phyloP scores from a whole-genome alignment of 2,888 invertebrate genomes.

The Trissoscelio sp. region DNA sequence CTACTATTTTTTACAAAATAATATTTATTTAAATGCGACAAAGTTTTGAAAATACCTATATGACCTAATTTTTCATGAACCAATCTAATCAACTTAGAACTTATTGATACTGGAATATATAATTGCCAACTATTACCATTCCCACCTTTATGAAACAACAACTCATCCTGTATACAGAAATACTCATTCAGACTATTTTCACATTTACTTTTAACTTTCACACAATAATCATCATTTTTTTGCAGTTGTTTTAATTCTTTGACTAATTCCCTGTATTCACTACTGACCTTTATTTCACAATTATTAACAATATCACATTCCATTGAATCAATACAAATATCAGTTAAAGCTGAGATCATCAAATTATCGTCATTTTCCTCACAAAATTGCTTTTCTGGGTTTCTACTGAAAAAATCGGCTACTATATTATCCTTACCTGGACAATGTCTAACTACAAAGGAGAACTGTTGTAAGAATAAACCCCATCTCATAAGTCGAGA shows the following conservation, averaged over 20 bases:
- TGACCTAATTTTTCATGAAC: constrained; percentile 11
- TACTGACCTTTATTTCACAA: not conserved
- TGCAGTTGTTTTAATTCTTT: not conserved
- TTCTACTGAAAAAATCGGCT: constrained; percentile 5
- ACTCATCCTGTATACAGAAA: not conserved
- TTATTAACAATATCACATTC: not conserved
- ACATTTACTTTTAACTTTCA: not conserved
- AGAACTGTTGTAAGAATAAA: constrained; percentile 9
- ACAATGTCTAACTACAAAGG: constrained; percentile 7
- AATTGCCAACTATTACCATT: constrained; percentile 4
- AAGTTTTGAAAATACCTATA: not conserved
- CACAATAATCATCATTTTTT: not conserved
- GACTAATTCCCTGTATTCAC: not conserved
- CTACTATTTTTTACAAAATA: constrained; percentile 10
- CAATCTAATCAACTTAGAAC: not conserved
- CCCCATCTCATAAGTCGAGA: constrained; percentile 3
- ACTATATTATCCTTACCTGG: not conserved
- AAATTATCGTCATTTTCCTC: not conserved
- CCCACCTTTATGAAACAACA: not conserved
- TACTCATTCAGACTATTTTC: too few species aligned
- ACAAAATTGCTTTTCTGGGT: not conserved
- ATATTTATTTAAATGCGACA: not conserved
- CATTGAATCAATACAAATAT: not conserved
- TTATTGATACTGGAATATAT: constrained; percentile 9
- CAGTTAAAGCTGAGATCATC: not conserved